Percentiles rank a stretch among this genome's conserved stretches.
phyloP scores from a whole-genome alignment of 2,797 vertebrate genomes.

The Pangasius sanitwongsei region DNA sequence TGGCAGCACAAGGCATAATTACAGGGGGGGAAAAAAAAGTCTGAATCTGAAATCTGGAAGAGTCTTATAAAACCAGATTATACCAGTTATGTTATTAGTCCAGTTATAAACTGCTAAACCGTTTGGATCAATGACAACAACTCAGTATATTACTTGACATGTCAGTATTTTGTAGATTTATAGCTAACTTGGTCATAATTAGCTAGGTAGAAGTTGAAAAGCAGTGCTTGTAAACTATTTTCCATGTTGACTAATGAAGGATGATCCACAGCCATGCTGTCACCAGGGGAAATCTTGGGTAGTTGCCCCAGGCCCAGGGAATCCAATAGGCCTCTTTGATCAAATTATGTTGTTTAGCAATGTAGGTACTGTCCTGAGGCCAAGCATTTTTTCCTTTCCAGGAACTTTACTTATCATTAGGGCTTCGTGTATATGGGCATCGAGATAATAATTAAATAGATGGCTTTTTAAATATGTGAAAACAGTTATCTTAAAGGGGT shows the following conservation, averaged over 20 bases:
- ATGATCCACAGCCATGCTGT: neutral
- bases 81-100: neutral
- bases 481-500: neutral
- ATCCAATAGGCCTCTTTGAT: neutral
- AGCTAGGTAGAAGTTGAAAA: neutral
- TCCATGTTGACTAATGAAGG: neutral
- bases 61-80: neutral
- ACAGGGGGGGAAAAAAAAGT: neutral
- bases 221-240: neutral
- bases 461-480: neutral
- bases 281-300: neutral
- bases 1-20: neutral
- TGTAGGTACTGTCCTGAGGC: neutral
- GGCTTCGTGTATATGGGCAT: slow-evolving; percentile 7
- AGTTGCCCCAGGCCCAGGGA: neutral
- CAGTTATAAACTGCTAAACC: neutral
- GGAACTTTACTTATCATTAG: neutral
- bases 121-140: neutral
- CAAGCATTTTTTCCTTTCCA: neutral
- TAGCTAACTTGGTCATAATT: neutral
- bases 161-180: neutral
- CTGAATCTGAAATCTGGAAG: neutral
- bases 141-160: neutral
- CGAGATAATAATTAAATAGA: neutral
- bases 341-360: neutral